phyloP scores from a whole-genome alignment of 2,113 vertebrate species.

The Osmerus mordax region DNA sequence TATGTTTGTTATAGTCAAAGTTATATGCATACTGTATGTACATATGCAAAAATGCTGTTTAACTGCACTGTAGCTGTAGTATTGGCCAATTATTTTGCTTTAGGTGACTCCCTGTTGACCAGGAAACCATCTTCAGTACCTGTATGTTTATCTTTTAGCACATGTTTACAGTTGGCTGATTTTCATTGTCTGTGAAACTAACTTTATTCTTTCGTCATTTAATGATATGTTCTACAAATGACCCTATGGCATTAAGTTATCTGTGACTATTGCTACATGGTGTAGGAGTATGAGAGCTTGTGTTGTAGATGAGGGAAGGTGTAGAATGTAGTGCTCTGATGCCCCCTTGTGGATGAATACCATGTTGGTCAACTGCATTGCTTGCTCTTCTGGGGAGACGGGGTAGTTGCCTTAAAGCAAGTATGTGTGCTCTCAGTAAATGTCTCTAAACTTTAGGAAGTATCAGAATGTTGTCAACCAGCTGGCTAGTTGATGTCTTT shows the following conservation, averaged over 20 bases:
- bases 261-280: not conserved
- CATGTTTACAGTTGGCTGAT: not conserved
- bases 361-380: not conserved
- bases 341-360: constrained; percentile 54
- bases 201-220: not conserved
- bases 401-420: not conserved
- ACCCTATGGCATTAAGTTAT: constrained; percentile 36
- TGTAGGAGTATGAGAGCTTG: constrained; percentile 18
- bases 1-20: not conserved
- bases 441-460: constrained; percentile 3
- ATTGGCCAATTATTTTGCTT: no score
- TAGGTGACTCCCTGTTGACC: constrained; percentile 39
- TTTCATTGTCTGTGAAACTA: not conserved
- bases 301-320: constrained; percentile 50
- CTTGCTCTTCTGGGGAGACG: no score
- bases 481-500: constrained; percentile 53
- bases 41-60: not conserved
- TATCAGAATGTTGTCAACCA: constrained; percentile 24
- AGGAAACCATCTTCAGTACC: constrained; percentile 7
- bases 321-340: not conserved
- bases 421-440: not conserved
- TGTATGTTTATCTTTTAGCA: no score
- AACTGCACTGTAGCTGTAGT: not conserved
- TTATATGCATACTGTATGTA: not conserved
- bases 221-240: constrained; percentile 26